These are phyloP conservation scores for Bunonema sp. DNA, from an alignment of 2,888 invertebrate species.

Conservation along the genomic window DNA sequence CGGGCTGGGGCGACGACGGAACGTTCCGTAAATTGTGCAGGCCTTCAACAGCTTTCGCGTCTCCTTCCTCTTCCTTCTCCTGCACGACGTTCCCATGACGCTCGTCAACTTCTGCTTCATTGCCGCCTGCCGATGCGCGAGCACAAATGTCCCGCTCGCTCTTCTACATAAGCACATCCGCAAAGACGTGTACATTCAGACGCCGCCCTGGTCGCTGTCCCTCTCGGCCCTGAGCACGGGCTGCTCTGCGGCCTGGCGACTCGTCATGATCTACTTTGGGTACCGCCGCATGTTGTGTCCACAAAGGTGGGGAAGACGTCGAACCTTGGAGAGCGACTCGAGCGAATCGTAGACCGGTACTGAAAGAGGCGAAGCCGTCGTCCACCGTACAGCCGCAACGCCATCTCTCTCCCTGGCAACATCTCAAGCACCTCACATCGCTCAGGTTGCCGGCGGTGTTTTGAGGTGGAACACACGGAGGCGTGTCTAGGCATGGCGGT, in stretches of 20 bases:
- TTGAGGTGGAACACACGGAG: too few species aligned
- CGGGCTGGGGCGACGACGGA: neutral
- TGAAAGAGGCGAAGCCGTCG: too few species aligned
- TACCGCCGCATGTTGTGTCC: constrained; percentile 31
- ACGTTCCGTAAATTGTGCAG: constrained; percentile 3
- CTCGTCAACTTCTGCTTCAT: constrained; percentile 41
- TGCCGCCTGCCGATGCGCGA: constrained; percentile 35
- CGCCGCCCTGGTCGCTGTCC: constrained; percentile 33
- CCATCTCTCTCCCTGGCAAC: constrained; percentile 18
- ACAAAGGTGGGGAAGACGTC: too few species aligned
- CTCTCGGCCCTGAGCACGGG: constrained; percentile 24
- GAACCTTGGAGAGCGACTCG: too few species aligned
- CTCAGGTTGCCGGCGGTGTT: neutral
- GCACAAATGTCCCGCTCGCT: constrained; percentile 24
- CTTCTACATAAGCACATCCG: neutral
- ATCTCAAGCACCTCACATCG: neutral
- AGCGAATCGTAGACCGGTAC: too few species aligned
- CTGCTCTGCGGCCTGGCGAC: constrained; percentile 33
- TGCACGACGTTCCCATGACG: constrained; percentile 41
- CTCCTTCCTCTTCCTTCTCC: constrained; percentile 35
- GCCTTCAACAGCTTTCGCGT: constrained; percentile 44
- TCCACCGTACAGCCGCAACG: constrained; percentile 16
- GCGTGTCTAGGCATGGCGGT: constrained; percentile 18
- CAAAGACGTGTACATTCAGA: constrained; percentile 6
- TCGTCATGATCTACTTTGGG: constrained; percentile 36